A percentile compares a stretch with the other conserved stretches of the same genome.
These are phyloP conservation scores for Lasioglossum albipes DNA, from an alignment of 1,140 invertebrate genomes.

Conservation along the genomic window DNA sequence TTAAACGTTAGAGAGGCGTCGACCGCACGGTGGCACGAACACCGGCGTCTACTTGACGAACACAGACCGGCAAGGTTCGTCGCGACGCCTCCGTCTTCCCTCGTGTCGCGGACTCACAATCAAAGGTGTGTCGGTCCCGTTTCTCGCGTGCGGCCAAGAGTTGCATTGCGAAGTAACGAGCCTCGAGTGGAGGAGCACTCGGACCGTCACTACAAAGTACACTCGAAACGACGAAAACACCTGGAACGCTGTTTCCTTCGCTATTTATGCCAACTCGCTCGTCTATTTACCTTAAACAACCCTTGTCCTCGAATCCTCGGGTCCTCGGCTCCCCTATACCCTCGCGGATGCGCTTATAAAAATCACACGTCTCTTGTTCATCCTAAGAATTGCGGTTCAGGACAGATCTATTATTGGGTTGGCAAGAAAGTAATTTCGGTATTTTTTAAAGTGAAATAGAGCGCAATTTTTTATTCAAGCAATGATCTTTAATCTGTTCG, in stretches of 20 bases:
- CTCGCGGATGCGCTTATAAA: background rate
- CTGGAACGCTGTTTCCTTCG: slow-evolving; percentile 37
- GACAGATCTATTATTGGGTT: too few species aligned
- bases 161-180: slow-evolving; percentile 62
- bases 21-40: background rate
- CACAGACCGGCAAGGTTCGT: background rate
- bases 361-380: too few species aligned
- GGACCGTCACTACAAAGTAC: slow-evolving; percentile 44
- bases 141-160: slow-evolving; percentile 31
- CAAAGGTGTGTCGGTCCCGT: background rate
- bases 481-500: too few species aligned
- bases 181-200: slow-evolving; percentile 45
- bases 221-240: slow-evolving; percentile 54
- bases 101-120: too few species aligned
- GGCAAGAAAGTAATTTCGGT: too few species aligned
- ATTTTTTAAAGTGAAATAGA: too few species aligned
- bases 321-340: too few species aligned
- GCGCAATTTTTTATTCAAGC: too few species aligned
- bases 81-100: slow-evolving; percentile 3
- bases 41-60: background rate
- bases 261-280: slow-evolving; percentile 40
- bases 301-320: background rate
- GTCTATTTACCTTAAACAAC: slow-evolving; percentile 40
- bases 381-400: background rate
- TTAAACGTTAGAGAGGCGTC: slow-evolving; percentile 34